Percentiles rank a stretch among this genome's conserved stretches.
These are phyloP conservation scores for Notolepis coatsorum DNA, from an alignment of 2,797 vertebrate species.

Conservation along the genomic window DNA sequence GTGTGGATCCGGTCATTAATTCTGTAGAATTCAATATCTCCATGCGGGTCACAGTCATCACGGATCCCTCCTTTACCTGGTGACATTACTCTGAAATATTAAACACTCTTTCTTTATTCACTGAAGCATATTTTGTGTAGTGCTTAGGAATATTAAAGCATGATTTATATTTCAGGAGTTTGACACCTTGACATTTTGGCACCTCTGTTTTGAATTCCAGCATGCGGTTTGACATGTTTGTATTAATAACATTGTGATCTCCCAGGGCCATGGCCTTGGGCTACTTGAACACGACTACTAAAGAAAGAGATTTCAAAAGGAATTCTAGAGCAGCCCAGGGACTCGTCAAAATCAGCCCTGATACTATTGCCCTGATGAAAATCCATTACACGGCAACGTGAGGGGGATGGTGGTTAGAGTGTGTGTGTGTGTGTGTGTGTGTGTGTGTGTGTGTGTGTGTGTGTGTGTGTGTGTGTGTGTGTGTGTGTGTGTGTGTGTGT, in stretches of 20 bases:
- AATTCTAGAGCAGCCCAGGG: conserved; percentile 85
- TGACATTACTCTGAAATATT: conserved; percentile 74
- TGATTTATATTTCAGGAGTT: conserved; percentile 84
- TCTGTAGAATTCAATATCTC: conserved; percentile 57
- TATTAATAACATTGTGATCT: conserved; percentile 89
- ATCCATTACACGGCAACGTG: conserved; percentile 83
- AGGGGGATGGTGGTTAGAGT: conserved; percentile 59
- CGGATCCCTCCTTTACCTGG: conserved; percentile 49
- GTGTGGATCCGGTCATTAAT: conserved; percentile 59
- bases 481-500: conserved; percentile 15
- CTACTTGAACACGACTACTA: conserved; percentile 85
- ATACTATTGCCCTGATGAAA: conserved; percentile 84
- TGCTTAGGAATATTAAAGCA: conserved; percentile 83
- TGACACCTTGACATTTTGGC: conserved; percentile 86
- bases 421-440: not conserved
- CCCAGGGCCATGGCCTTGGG: conserved; percentile 85
- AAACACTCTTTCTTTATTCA: conserved; percentile 70
- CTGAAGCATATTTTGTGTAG: conserved; percentile 72
- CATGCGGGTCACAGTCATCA: conserved; percentile 48
- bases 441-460: conserved; percentile 17
- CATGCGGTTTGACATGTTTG: conserved; percentile 87
- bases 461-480: conserved; percentile 27
- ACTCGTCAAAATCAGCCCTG: conserved; percentile 83
- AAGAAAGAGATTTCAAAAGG: conserved; percentile 88
- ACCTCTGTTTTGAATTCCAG: conserved; percentile 85